phyloP scores from a whole-genome alignment of 2,888 invertebrate genomes.

The Spodoptera exigua region DNA sequence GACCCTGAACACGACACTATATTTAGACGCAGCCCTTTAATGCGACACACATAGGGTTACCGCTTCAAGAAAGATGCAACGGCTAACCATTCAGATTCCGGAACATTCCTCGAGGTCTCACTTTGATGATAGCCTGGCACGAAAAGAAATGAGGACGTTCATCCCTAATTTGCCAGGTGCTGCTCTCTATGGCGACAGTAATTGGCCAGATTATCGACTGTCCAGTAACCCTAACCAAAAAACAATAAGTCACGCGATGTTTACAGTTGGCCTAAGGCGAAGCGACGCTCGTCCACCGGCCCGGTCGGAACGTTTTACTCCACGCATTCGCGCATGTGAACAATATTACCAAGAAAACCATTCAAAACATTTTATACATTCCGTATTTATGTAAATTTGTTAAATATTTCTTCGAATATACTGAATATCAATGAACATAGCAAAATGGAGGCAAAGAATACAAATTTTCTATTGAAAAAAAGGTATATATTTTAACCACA shows the following conservation, averaged over 20 bases:
- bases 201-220: slow-evolving; percentile 59
- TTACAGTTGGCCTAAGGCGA: slow-evolving; percentile 65
- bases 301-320: slow-evolving; percentile 36
- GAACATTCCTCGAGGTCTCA: neutral
- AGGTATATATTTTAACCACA: slow-evolving; percentile 18
- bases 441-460: slow-evolving; percentile 35
- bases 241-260: slow-evolving; percentile 79
- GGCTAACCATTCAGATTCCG: slow-evolving; percentile 8
- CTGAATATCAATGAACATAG: slow-evolving; percentile 43
- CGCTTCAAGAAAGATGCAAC: slow-evolving; percentile 31
- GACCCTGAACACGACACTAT: slow-evolving; percentile 82
- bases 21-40: slow-evolving; percentile 77
- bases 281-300: slow-evolving; percentile 33
- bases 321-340: slow-evolving; percentile 49
- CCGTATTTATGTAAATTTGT: slow-evolving; percentile 45
- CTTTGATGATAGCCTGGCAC: slow-evolving; percentile 6
- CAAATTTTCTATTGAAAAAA: slow-evolving; percentile 23
- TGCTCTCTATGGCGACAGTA: slow-evolving; percentile 17
- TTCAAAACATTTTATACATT: slow-evolving; percentile 47
- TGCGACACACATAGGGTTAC: slow-evolving; percentile 50
- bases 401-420: slow-evolving; percentile 48
- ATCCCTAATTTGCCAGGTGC: slow-evolving; percentile 42
- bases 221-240: slow-evolving; percentile 63
- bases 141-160: slow-evolving; percentile 28
- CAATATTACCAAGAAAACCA: slow-evolving; percentile 51